Percentiles rank a stretch among this genome's conserved stretches.
phyloP scores from a whole-genome alignment of 2,113 vertebrate species.

The Malurus alboscapulatus region DNA sequence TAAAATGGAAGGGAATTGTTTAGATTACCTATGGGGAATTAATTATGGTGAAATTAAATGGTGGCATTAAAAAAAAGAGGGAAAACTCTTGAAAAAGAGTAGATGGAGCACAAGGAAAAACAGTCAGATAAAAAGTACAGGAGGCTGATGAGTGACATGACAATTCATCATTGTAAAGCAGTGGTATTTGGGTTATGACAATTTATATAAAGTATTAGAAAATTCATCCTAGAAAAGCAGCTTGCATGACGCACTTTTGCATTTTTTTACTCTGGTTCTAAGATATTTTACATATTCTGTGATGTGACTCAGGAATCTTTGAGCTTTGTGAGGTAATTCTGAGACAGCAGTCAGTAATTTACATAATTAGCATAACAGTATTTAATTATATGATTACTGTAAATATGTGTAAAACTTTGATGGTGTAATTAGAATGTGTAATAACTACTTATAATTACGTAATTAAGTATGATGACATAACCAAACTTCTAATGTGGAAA shows the following conservation, averaged over 20 bases:
- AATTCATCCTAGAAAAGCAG: not conserved
- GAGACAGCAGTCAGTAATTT: conserved; percentile 49
- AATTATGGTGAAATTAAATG: not conserved
- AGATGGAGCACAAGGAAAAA: not conserved
- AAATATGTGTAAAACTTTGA: conserved; percentile 56
- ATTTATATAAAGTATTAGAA: not conserved
- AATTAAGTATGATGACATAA: conserved; percentile 49
- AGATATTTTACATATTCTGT: not conserved
- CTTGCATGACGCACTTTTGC: not conserved
- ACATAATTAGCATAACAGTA: conserved; percentile 55
- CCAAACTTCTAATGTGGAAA: not conserved
- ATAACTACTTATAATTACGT: conserved; percentile 52
- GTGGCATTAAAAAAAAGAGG: not conserved
- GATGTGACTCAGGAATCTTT: not conserved
- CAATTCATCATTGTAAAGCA: not conserved
- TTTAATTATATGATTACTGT: conserved; percentile 59
- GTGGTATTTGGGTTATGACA: not conserved
- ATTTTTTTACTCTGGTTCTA: not conserved
- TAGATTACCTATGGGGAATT: not conserved
- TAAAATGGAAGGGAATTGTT: not conserved
- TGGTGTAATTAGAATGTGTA: conserved; percentile 42
- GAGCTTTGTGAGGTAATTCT: conserved; percentile 15
- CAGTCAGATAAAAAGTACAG: not conserved
- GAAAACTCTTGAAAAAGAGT: not conserved
- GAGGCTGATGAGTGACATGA: not conserved